phyloP scores from a whole-genome alignment of 2,113 vertebrate genomes.

The Cynoglossus semilaevis region DNA sequence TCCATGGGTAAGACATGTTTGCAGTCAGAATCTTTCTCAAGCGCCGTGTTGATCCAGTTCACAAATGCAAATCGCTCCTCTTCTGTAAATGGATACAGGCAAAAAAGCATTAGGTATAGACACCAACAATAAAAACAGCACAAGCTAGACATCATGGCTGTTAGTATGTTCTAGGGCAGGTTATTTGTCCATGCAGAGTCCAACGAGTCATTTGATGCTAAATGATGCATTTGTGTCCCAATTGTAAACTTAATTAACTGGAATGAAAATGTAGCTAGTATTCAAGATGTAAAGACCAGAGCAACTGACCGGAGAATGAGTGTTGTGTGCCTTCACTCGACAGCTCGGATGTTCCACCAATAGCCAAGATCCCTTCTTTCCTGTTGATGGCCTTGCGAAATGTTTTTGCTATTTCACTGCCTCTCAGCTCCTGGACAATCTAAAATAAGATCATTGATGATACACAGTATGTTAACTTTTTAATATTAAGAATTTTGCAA shows the following conservation, averaged over 20 bases:
- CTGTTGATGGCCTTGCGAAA: conserved; percentile 94
- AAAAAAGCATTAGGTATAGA: background rate
- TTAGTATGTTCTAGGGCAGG: background rate
- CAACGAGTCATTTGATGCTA: background rate
- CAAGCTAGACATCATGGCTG: background rate
- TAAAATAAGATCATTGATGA: conserved; percentile 45
- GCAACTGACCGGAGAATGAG: conserved; percentile 80
- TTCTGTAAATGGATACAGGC: conserved; percentile 75
- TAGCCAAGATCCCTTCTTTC: conserved; percentile 94
- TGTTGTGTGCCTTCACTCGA: conserved; percentile 96
- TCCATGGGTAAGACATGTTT: conserved; percentile 91
- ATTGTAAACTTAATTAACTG: conserved; percentile 4
- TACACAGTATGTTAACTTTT: background rate
- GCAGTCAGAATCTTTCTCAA: conserved; percentile 92
- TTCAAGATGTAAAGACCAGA: background rate
- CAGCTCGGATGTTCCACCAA: conserved; percentile 89
- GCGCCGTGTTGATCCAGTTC: conserved; percentile 97
- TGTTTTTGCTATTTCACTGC: conserved; percentile 88
- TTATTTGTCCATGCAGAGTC: background rate
- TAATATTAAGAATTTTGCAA: too few relatives aligned
- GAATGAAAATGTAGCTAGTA: background rate
- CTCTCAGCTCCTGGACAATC: conserved; percentile 92
- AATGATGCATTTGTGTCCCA: conserved; percentile 6
- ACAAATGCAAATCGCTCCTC: conserved; percentile 96
- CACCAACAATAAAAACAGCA: background rate